Evolutionary conservation across 2,888 invertebrate species (phyloP), one percentile per base, ranked within the genome.

Genomic region (Troilus luridus): DNA sequence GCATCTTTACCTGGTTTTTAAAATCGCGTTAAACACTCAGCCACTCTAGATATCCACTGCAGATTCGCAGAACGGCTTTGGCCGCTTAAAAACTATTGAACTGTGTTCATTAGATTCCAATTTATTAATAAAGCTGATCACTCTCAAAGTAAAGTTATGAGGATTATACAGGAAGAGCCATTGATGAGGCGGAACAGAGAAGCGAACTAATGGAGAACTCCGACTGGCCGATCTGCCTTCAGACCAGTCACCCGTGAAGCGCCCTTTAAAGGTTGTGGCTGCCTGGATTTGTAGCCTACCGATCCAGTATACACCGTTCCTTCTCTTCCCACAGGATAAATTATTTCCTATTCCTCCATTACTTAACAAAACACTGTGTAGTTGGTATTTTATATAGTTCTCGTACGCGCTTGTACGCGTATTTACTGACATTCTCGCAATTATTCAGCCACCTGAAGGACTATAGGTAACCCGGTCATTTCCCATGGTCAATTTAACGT

Each of bases 181-280:
- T 5, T 14, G 67, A 27, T 24, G 67, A 14, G 24, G 6, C 11
- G 10, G 1, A 54, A 81, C 21, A 21, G 21, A 41, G 54, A 81
- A 9, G 3, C 0, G 54, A 81, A 81, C 54, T 81, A 56, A 81
- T 81, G 54, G 21, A 56, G 81, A 56, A 41, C 12, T 7, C 19
- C 10, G 54, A 21, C 41, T 81, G 14, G 81, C 41, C 19, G 81
- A 81, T 81, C 81, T 21, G n/a, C 81, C 67, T 67, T 67, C 81
- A 19, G 81, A 41, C 54, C 81, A 81, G 81, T 81, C 81, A 81
- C 54, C 81, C 81, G 11, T 81, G 81, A 81, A 81, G 81, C 67
- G 81, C 54, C 81, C 81, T 81, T 81, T 81, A 81, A 81, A 81
- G 81, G 81, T 81, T 81, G 81, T 81, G 81, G 81, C 81, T 81